A percentile compares a stretch with the other conserved stretches of the same genome.
Evolutionary conservation across 2,888 invertebrate genomes (phyloP).

Genomic region (Heliconius cydno): DNA sequence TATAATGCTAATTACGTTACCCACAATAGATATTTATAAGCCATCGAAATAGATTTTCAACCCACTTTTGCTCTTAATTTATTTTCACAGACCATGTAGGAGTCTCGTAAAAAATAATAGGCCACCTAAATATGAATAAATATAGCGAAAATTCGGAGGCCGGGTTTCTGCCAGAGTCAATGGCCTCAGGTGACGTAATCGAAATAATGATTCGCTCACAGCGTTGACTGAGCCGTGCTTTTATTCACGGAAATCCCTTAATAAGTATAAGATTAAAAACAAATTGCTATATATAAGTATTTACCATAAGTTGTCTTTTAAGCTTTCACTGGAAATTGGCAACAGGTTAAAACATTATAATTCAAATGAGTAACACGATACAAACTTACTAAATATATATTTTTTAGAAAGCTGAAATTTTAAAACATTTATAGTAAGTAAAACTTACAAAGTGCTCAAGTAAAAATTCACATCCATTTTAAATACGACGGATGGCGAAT

Average conservation of each 20-base stretch:
- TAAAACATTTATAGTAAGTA: neutral
- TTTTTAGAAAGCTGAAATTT: constrained; percentile 8
- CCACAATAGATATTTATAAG: neutral
- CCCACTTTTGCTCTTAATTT: neutral
- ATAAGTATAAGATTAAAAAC: constrained; percentile 33
- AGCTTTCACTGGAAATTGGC: neutral
- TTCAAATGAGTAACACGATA: neutral
- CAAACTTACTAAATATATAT: neutral
- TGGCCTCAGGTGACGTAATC: constrained; percentile 53
- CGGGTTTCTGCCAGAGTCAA: constrained; percentile 47
- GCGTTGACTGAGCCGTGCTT: constrained; percentile 41
- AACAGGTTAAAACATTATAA: neutral
- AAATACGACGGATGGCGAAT: constrained; percentile 33
- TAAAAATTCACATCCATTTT: constrained; percentile 23
- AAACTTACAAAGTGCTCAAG: neutral
- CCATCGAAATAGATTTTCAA: neutral
- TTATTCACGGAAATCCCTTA: constrained; percentile 43
- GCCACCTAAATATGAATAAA: constrained; percentile 17
- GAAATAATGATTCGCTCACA: constrained; percentile 47
- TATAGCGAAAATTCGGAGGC: constrained; percentile 34
- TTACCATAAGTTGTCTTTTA: neutral
- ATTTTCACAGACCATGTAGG: constrained; percentile 1
- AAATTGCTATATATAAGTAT: neutral
- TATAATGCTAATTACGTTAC: neutral
- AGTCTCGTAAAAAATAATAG: constrained; percentile 20